These are phyloP conservation scores for Galbula dea DNA, from an alignment of 2,113 vertebrate species.

Conservation along the genomic window DNA sequence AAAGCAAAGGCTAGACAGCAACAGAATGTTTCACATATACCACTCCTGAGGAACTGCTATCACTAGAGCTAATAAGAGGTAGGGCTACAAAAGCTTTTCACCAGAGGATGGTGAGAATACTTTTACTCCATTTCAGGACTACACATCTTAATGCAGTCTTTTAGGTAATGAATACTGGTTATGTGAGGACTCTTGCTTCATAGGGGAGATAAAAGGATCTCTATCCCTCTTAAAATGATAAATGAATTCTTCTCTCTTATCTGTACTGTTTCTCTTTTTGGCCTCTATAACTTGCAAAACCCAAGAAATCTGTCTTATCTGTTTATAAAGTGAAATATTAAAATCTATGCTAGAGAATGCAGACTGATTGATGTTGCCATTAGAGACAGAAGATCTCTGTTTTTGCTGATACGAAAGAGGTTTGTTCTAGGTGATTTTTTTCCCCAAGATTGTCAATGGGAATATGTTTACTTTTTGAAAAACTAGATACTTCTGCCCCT, in stretches of 20 bases:
- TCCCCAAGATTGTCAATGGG: not conserved
- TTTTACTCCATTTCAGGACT: not conserved
- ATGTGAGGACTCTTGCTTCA: not conserved
- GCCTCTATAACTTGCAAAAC: not conserved
- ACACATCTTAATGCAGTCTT: not conserved
- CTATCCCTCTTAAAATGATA: not conserved
- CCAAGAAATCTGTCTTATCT: not conserved
- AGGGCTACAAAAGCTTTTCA: not conserved
- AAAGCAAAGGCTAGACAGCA: not conserved
- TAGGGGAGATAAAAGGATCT: not conserved
- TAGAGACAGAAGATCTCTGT: not conserved
- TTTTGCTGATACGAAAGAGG: not conserved
- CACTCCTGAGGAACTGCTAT: not conserved
- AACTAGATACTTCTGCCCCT: not conserved
- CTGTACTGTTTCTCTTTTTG: not conserved
- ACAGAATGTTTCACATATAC: not conserved
- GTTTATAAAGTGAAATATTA: not conserved
- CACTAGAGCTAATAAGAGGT: not conserved
- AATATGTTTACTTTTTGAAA: not conserved
- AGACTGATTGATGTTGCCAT: not conserved
- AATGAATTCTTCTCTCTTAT: not conserved
- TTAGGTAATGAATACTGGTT: not conserved
- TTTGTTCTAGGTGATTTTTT: not conserved
- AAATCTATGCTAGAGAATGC: not conserved
- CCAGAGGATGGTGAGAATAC: not conserved